These are phyloP conservation scores for Neoniphon sammara DNA, from an alignment of 2,797 vertebrate genomes.

Conservation along the genomic window DNA sequence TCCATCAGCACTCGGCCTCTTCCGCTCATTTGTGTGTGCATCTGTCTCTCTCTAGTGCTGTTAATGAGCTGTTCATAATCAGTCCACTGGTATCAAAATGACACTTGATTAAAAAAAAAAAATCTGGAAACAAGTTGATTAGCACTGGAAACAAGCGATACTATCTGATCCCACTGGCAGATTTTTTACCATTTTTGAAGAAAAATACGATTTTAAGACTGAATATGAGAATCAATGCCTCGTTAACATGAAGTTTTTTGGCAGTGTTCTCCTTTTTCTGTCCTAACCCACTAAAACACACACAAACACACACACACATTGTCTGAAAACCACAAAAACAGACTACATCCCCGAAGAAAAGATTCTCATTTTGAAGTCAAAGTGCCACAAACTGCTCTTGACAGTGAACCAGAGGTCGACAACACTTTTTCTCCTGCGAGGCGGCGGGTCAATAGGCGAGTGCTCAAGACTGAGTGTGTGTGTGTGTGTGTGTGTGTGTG, in stretches of 20 bases:
- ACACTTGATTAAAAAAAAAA: no score
- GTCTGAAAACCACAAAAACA: conserved; percentile 7
- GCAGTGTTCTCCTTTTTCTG: no score
- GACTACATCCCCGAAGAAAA: conserved; percentile 8
- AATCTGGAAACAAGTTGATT: no score
- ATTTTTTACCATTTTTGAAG: no score
- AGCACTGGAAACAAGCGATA: no score
- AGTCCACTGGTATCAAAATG: no score
- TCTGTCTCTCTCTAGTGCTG: conserved; percentile 33
- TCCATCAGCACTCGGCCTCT: neutral
- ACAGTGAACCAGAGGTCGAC: conserved; percentile 36
- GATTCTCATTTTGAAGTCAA: conserved; percentile 23
- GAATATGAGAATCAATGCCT: no score
- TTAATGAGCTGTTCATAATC: conserved; percentile 68
- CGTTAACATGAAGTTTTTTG: no score
- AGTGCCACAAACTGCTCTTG: conserved; percentile 29
- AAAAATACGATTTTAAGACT: no score
- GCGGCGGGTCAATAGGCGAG: conserved; percentile 38
- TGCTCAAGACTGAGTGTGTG: neutral
- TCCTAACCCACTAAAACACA: neutral
- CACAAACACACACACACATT: conserved; percentile 13
- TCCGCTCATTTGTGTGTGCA: conserved; percentile 37
- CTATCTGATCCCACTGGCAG: no score
- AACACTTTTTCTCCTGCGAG: conserved; percentile 1
- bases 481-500: conserved; percentile 1